Conservation (phyloP, 2,888 invertebrate species). For the Microctonus hyperodae region DNA sequence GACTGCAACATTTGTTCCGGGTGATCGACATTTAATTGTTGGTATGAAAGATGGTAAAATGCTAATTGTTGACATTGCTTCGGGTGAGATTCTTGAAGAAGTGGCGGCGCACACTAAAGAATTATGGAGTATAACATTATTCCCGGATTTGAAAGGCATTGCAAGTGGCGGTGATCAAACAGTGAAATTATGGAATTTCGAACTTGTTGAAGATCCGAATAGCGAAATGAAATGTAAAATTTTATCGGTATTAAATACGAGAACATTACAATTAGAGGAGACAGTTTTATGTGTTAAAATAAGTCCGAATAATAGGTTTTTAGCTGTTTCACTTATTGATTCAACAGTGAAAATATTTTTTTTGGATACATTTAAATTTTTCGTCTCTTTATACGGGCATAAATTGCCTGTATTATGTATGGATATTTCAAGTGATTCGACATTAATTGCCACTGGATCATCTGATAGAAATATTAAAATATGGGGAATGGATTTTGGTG, state of each 20-base stretch:
- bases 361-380: constrained; percentile 93
- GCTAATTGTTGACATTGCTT: constrained; percentile 83
- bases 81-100: constrained; percentile 81
- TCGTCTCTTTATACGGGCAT: constrained; percentile 94
- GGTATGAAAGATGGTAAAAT: constrained; percentile 87
- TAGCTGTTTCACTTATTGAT: constrained; percentile 91
- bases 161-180: constrained; percentile 87
- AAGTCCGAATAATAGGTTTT: constrained; percentile 84
- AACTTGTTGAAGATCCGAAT: constrained; percentile 75
- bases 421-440: constrained; percentile 90
- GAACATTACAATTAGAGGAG: constrained; percentile 88
- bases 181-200: constrained; percentile 94
- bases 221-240: constrained; percentile 73
- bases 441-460: constrained; percentile 90
- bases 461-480: constrained; percentile 95
- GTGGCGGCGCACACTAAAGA: constrained; percentile 84
- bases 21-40: constrained; percentile 87
- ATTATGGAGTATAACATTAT: constrained; percentile 78
- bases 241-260: constrained; percentile 78
- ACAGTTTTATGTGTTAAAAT: constrained; percentile 83
- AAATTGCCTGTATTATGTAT: constrained; percentile 91
- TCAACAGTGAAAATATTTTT: constrained; percentile 96
- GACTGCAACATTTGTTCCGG: constrained; percentile 82
- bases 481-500: constrained; percentile 99
- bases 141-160: constrained; percentile 83